A percentile compares a stretch with the other conserved stretches of the same genome.
Evolutionary conservation across 2,888 invertebrate genomes (phyloP).

Genomic region (Drosophila falleni): DNA sequence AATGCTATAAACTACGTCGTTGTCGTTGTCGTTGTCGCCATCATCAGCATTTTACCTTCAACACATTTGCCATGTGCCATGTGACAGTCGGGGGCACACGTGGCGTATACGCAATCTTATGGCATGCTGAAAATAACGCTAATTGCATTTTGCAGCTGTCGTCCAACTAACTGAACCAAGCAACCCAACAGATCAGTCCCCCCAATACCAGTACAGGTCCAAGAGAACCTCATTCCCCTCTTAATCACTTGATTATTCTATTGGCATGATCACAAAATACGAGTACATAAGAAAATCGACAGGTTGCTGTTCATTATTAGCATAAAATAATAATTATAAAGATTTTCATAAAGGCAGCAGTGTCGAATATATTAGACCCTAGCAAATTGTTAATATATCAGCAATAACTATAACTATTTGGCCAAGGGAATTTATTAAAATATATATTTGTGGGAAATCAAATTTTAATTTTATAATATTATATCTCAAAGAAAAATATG

Average conservation of each 20-base stretch:
- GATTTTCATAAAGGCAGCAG: too few relatives aligned
- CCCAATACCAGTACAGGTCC: neutral
- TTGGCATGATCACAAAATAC: slow-evolving; percentile 3
- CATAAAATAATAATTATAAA: slow-evolving; percentile 3
- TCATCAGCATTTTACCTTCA: slow-evolving; percentile 64
- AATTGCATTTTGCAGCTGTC: slow-evolving; percentile 74
- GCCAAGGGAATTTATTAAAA: too few relatives aligned
- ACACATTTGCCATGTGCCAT: slow-evolving; percentile 33
- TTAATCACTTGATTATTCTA: neutral
- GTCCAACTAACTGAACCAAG: slow-evolving; percentile 39
- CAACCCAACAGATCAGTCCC: slow-evolving; percentile 18
- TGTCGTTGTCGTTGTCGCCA: slow-evolving; percentile 14
- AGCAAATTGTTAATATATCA: too few relatives aligned
- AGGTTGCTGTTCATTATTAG: slow-evolving; percentile 23
- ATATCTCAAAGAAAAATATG: too few relatives aligned
- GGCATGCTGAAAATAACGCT: slow-evolving; percentile 70
- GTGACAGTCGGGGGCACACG: slow-evolving; percentile 41
- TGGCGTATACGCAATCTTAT: slow-evolving; percentile 72
- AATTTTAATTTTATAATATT: too few relatives aligned
- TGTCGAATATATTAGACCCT: too few relatives aligned
- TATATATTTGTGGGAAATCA: too few relatives aligned
- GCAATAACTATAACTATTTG: too few relatives aligned
- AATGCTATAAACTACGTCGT: slow-evolving; percentile 77
- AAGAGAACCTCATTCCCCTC: neutral
- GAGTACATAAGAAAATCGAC: slow-evolving; percentile 14